phyloP scores from a whole-genome alignment of 2,888 invertebrate species.

The Chironomus tentans region DNA sequence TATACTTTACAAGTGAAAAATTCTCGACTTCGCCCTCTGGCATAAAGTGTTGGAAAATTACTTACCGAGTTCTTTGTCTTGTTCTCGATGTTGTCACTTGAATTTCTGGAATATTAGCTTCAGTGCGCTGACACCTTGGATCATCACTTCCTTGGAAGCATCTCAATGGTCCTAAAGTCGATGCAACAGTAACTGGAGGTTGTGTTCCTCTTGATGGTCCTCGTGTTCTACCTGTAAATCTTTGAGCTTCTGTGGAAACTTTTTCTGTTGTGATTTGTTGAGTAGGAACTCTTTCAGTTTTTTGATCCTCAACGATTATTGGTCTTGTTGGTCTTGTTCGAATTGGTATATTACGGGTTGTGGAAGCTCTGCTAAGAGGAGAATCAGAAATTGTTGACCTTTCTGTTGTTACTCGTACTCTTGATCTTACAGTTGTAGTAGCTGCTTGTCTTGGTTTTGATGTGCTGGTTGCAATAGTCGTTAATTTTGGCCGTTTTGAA shows the following conservation, averaged over 20 bases:
- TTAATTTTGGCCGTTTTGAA: constrained; percentile 28
- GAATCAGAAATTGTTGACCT: background rate
- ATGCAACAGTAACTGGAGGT: constrained; percentile 35
- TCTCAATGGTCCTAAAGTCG: constrained; percentile 32
- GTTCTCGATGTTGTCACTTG: constrained; percentile 26
- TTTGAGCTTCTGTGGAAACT: too few species aligned
- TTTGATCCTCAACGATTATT: background rate
- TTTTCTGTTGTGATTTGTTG: background rate
- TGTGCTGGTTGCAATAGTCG: constrained; percentile 26
- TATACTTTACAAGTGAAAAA: too few species aligned
- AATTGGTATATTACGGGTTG: constrained; percentile 14
- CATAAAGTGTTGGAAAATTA: too few species aligned
- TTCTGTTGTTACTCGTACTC: background rate
- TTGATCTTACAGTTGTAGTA: constrained; percentile 30
- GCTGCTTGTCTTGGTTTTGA: constrained; percentile 20
- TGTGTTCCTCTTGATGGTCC: constrained; percentile 24
- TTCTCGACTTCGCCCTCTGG: too few species aligned
- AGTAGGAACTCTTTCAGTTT: background rate
- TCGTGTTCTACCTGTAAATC: background rate
- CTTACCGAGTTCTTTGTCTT: background rate
- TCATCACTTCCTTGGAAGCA: constrained; percentile 28
- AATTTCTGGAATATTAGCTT: constrained; percentile 29
- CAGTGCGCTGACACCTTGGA: constrained; percentile 32
- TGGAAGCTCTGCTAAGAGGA: background rate
- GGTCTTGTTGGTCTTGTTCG: constrained; percentile 22